Evolutionary conservation across 2,113 vertebrate species (phyloP).

Genomic region (Lucifuga dentata): DNA sequence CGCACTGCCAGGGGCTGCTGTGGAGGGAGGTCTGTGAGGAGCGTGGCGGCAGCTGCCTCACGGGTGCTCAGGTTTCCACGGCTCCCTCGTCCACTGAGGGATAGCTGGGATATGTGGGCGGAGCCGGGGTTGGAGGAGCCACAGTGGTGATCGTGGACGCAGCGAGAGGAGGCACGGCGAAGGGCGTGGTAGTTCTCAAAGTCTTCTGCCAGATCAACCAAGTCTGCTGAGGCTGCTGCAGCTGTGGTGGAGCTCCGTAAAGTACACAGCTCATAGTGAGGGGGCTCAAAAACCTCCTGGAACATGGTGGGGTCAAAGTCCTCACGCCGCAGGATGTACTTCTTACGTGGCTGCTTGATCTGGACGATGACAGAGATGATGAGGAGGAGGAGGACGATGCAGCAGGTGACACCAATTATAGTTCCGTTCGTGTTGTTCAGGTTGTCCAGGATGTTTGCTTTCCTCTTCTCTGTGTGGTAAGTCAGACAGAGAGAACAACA

Average conservation of each 20-base stretch:
- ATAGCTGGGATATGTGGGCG: slow-evolving; percentile 76
- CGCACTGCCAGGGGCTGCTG: slow-evolving; percentile 86
- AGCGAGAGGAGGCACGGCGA: slow-evolving; percentile 94
- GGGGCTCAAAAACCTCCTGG: slow-evolving; percentile 98
- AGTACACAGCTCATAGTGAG: slow-evolving; percentile 96
- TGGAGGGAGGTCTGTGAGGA: slow-evolving; percentile 90
- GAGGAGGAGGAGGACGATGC: slow-evolving; percentile 96
- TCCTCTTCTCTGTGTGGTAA: slow-evolving; percentile 94
- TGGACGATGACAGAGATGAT: slow-evolving; percentile 95
- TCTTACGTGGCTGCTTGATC: slow-evolving; percentile 98
- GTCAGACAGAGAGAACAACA: slow-evolving; percentile 1
- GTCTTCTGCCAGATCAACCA: slow-evolving; percentile 94
- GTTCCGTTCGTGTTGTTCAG: slow-evolving; percentile 98
- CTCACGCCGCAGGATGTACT: slow-evolving; percentile 92
- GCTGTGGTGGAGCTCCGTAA: slow-evolving; percentile 88
- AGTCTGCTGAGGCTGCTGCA: slow-evolving; percentile 87
- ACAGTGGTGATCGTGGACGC: slow-evolving; percentile 98
- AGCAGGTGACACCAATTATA: slow-evolving; percentile 96
- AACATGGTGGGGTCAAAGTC: slow-evolving; percentile 98
- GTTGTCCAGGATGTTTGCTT: slow-evolving; percentile 95
- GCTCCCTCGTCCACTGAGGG: slow-evolving; percentile 91
- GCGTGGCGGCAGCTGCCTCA: slow-evolving; percentile 83
- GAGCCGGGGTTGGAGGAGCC: slow-evolving; percentile 84
- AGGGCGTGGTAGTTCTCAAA: slow-evolving; percentile 96
- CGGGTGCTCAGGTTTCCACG: slow-evolving; percentile 93